Percentiles rank a stretch among this genome's conserved stretches.
Conservation (phyloP, 2,888 invertebrate species). For the Tenthredo amoena region DNA sequence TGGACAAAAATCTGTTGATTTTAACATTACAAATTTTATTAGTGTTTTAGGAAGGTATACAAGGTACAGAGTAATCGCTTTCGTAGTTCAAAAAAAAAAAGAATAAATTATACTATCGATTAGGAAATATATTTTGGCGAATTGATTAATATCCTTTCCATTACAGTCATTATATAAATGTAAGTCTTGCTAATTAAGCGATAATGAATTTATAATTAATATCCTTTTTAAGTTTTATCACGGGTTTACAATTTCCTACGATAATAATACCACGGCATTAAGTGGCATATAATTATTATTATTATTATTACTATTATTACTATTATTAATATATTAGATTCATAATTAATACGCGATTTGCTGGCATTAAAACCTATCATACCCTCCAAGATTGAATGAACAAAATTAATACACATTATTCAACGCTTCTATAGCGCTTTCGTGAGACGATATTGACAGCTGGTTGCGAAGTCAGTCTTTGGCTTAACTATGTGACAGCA, state of each 20-base stretch:
- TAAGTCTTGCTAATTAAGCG: slow-evolving; percentile 21
- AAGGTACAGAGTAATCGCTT: slow-evolving; percentile 62
- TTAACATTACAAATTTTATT: slow-evolving; percentile 61
- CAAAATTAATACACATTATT: slow-evolving; percentile 23
- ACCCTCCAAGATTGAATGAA: neutral
- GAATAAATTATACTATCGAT: neutral
- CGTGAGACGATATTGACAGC: slow-evolving; percentile 26
- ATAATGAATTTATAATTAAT: slow-evolving; percentile 30
- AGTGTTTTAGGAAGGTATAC: slow-evolving; percentile 62
- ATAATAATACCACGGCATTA: neutral
- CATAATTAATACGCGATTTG: slow-evolving; percentile 26
- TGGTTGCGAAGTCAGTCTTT: slow-evolving; percentile 55
- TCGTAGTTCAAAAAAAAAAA: neutral
- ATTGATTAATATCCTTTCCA: neutral
- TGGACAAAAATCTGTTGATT: neutral
- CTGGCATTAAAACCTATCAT: slow-evolving; percentile 13
- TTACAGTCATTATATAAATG: slow-evolving; percentile 7
- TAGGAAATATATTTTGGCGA: slow-evolving; percentile 24
- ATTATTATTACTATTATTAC: slow-evolving; percentile 11
- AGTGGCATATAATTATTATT: slow-evolving; percentile 9
- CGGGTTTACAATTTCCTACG: slow-evolving; percentile 27
- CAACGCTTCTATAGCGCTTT: neutral
- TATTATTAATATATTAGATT: slow-evolving; percentile 38
- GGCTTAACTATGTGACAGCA: slow-evolving; percentile 53
- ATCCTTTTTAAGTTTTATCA: slow-evolving; percentile 17